These are phyloP conservation scores for Brachyhypopomus gauderio DNA, from an alignment of 2,113 vertebrate genomes.

Conservation along the genomic window DNA sequence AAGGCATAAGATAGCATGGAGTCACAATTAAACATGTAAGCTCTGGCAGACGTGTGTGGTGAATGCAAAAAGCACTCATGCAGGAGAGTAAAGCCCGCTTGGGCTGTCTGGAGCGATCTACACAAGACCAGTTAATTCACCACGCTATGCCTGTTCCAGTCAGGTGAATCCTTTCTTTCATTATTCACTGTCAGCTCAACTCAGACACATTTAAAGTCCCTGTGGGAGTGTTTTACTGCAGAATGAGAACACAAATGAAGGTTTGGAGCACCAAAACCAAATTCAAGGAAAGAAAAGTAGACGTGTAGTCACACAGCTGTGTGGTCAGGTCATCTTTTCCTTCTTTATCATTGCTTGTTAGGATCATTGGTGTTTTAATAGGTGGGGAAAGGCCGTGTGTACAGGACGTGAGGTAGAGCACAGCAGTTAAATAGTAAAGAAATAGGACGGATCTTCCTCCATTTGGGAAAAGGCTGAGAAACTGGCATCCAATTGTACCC, in stretches of 20 bases:
- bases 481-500: neutral
- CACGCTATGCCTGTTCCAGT: neutral
- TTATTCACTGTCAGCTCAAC: conserved; percentile 10
- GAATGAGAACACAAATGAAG: neutral
- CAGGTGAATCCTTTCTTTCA: neutral
- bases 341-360: neutral
- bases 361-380: neutral
- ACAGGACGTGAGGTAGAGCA: too few species aligned
- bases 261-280: neutral
- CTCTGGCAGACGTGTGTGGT: neutral
- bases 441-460: too few species aligned
- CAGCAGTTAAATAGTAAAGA: too few species aligned
- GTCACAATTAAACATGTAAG: neutral
- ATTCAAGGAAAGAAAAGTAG: neutral
- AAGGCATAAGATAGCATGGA: neutral
- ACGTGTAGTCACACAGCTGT: neutral
- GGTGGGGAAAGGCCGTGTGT: too few species aligned
- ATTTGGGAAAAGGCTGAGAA: neutral
- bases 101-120: neutral
- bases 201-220: neutral
- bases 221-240: neutral
- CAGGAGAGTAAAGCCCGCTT: neutral
- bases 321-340: neutral
- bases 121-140: neutral
- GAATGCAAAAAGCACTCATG: neutral